These are phyloP conservation scores for Dendrocincla tyrannina DNA, from an alignment of 2,797 vertebrate genomes.

Conservation along the genomic window DNA sequence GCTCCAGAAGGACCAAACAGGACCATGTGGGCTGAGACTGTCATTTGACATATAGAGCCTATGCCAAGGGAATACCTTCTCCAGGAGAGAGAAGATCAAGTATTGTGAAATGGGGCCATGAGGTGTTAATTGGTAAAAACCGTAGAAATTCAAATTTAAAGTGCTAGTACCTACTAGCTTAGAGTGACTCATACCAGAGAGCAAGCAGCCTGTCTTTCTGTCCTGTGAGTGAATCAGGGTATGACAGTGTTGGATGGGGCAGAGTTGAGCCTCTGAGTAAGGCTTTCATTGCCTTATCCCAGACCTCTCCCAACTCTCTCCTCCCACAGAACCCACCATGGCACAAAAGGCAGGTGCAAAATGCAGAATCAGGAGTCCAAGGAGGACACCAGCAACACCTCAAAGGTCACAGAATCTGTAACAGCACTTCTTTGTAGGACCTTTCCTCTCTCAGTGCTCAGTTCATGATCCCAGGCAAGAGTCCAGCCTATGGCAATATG, in stretches of 20 bases:
- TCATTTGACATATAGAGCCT: neutral
- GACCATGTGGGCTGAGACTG: neutral
- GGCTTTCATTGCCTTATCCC: neutral
- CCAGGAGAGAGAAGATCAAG: neutral
- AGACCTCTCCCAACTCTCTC: neutral
- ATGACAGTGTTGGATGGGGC: neutral
- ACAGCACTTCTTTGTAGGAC: neutral
- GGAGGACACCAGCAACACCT: neutral
- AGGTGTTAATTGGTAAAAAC: slow-evolving; percentile 28
- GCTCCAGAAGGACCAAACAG: neutral
- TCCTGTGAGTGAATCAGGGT: neutral
- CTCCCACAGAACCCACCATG: neutral
- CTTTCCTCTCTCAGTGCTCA: neutral
- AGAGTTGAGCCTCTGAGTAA: neutral
- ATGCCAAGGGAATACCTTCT: neutral
- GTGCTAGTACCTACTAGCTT: neutral
- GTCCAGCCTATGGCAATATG: neutral
- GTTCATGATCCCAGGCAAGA: neutral
- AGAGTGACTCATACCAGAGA: neutral
- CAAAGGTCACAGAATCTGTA: neutral
- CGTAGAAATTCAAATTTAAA: neutral
- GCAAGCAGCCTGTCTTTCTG: neutral
- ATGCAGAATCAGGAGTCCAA: neutral
- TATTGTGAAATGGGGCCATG: neutral
- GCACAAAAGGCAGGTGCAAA: neutral